phyloP scores from a whole-genome alignment of 2,888 invertebrate genomes.

The Marronus borbonicus region DNA sequence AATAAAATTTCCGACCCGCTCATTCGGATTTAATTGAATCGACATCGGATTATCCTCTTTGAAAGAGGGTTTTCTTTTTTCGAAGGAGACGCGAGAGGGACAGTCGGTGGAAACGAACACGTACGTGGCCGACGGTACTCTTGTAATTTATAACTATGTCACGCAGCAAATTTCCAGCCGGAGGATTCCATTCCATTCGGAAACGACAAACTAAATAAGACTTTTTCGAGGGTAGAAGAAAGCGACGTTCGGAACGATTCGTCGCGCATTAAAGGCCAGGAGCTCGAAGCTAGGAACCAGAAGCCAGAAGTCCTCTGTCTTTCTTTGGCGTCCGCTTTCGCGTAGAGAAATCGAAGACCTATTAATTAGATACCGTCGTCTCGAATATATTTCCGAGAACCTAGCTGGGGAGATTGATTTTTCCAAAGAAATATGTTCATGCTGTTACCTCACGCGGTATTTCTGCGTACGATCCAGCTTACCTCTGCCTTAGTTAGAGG shows the following conservation, averaged over 20 bases:
- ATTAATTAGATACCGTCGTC: constrained; percentile 7
- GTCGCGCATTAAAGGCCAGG: constrained; percentile 29
- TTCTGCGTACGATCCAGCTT: too few species aligned
- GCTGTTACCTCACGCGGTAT: too few species aligned
- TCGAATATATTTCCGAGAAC: too few species aligned
- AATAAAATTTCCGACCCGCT: constrained; percentile 33
- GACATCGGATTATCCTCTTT: constrained; percentile 19
- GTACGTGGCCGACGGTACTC: constrained; percentile 39
- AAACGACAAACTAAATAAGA: constrained; percentile 47
- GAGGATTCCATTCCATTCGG: constrained; percentile 41
- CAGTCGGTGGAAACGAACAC: not conserved
- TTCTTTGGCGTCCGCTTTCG: not conserved
- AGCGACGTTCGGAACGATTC: constrained; percentile 11
- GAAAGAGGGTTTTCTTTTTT: not conserved
- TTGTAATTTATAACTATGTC: constrained; percentile 44
- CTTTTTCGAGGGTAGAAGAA: constrained; percentile 22
- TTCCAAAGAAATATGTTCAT: too few species aligned
- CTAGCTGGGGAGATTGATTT: too few species aligned
- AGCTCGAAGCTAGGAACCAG: not conserved
- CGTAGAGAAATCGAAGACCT: constrained; percentile 3
- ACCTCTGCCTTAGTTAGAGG: too few species aligned
- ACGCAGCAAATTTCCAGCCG: constrained; percentile 45
- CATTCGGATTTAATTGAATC: constrained; percentile 36
- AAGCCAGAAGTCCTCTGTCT: not conserved
- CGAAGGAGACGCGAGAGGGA: too few species aligned